phyloP scores from a whole-genome alignment of 2,797 vertebrate species.

The Tamandua tetradactyla region DNA sequence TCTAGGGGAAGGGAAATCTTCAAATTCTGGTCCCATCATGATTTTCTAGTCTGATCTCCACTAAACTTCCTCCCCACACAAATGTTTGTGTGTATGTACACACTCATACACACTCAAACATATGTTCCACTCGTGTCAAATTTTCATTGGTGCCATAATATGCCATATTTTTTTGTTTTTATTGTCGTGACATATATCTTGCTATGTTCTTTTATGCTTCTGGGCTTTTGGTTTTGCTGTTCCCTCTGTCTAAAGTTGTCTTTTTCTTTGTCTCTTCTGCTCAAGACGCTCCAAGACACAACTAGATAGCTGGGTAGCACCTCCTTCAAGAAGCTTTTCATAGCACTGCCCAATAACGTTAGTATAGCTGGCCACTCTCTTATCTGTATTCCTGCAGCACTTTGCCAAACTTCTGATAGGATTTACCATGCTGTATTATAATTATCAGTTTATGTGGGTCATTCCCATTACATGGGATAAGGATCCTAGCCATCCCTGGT shows the following conservation, averaged over 20 bases:
- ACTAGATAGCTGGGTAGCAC: background rate
- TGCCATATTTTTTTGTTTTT: too few species aligned
- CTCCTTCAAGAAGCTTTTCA: background rate
- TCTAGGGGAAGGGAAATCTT: background rate
- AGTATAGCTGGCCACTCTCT: background rate
- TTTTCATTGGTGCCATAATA: background rate
- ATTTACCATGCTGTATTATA: background rate
- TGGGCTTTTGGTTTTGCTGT: background rate
- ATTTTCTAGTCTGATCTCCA: slow-evolving; percentile 13
- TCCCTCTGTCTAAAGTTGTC: background rate
- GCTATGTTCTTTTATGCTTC: background rate
- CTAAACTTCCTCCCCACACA: background rate
- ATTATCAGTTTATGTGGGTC: slow-evolving; percentile 5
- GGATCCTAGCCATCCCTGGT: background rate
- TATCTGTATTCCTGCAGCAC: background rate
- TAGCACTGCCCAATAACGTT: background rate
- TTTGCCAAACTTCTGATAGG: slow-evolving; percentile 6
- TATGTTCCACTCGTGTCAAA: background rate
- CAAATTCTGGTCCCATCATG: background rate
- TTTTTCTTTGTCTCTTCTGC: background rate
- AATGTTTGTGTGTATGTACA: background rate
- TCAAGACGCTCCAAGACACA: background rate
- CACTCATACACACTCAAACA: background rate
- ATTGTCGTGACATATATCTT: background rate
- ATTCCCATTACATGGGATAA: background rate